Base-by-base conservation (phyloP, 2,888 invertebrate species). In the Ceraclea dissimilis region DNA sequence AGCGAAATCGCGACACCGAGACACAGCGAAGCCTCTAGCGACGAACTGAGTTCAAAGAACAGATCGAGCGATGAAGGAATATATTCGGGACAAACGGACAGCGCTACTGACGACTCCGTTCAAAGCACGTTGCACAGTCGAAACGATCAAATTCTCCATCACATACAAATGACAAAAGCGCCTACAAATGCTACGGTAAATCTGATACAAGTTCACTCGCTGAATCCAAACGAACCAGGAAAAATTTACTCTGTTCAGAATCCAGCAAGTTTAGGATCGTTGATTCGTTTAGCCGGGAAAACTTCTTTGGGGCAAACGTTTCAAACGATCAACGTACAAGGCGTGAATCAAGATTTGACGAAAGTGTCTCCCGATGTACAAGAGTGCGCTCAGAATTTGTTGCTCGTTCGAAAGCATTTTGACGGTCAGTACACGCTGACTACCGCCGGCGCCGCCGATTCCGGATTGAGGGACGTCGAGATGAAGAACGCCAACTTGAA, bases 201-300 rank as follows among this genome's bases (percentile, higher is more conserved):
- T 43, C 43, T 62, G 47, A 62, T 62, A 17, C 62, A 62, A 56
- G 60, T 62, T 1, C 60, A 62, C 44, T 59, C 60, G 2, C 49
- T 61, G 43, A 59, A 59, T 47, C 52, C 58, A 2, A 50, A 34
- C 10, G 58, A 58, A 26, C 56, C 56, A 16, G 61, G 60, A 13
- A 62, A 62, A 43, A 52, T 62, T 47, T 62, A 54, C 44, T 54
- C 58, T 1, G 61, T 62, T 5, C 62, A 61, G 47, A 62, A 61
- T 31, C 52, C 61, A 20, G 56, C 61, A 5, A 54, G 54, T n/a
- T 39, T 62, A 10, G 52, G 52, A 17, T 61, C 60, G 5, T 31
- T 62, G 52, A 50, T 62, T 4, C 62, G 61, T 21, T 19, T 62
- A 16, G 56, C 62, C 2, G 54, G 56, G 6, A 62, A 62, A 46